These are phyloP conservation scores for Kuschelorhynchus macadamiae DNA, from an alignment of 2,888 invertebrate genomes.

Conservation along the genomic window DNA sequence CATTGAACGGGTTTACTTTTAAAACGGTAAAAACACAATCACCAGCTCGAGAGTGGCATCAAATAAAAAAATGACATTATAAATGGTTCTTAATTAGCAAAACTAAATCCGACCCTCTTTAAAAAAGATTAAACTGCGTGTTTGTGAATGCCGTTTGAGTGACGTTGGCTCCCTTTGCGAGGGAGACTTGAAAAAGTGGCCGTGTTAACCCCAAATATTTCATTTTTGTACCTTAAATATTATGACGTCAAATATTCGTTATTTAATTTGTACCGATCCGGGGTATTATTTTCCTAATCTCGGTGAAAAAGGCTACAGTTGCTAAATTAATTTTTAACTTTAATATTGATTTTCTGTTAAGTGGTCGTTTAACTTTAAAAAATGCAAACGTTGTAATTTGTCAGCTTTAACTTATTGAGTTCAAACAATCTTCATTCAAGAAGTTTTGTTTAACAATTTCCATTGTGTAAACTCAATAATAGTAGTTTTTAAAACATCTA, in stretches of 20 bases:
- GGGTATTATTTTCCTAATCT: constrained; percentile 43
- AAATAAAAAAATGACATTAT: constrained; percentile 69
- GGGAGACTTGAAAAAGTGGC: constrained; percentile 57
- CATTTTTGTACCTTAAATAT: constrained; percentile 60
- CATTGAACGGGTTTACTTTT: constrained; percentile 1
- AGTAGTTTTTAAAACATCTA: no score
- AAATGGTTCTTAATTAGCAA: constrained; percentile 70
- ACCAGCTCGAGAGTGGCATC: constrained; percentile 34
- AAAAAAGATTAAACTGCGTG: constrained; percentile 69
- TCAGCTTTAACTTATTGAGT: no score
- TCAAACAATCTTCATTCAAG: no score
- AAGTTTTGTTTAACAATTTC: no score
- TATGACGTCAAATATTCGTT: constrained; percentile 58
- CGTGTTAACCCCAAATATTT: constrained; percentile 63
- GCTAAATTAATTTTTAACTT: constrained; percentile 46
- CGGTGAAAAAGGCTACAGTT: constrained; percentile 40
- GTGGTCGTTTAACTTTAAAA: no score
- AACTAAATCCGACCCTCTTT: constrained; percentile 69
- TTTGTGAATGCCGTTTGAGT: constrained; percentile 69
- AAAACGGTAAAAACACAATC: constrained; percentile 9
- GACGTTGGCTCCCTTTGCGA: constrained; percentile 62
- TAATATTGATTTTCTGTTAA: constrained; percentile 24
- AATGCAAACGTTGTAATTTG: no score
- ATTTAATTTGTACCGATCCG: constrained; percentile 48
- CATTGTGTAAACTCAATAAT: no score